These are phyloP conservation scores for Drosophila atroscutellata DNA, from an alignment of 2,888 invertebrate species.

Conservation along the genomic window DNA sequence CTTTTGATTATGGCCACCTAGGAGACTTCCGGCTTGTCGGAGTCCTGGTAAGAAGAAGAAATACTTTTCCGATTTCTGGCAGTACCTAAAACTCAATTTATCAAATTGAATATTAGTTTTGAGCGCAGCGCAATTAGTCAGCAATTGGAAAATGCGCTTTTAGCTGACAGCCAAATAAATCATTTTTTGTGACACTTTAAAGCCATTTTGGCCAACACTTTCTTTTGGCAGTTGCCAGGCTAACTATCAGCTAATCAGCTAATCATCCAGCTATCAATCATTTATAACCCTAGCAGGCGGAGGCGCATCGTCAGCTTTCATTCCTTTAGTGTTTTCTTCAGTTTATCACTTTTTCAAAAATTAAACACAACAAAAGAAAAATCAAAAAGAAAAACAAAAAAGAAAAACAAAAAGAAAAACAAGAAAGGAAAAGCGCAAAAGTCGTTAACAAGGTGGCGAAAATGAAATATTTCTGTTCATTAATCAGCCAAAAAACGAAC, in stretches of 20 bases:
- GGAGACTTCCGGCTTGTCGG: no score
- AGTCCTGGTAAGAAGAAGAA: no score
- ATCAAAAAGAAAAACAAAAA: background rate
- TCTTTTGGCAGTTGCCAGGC: constrained; percentile 1
- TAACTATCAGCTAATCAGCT: constrained; percentile 12
- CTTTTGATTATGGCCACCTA: no score
- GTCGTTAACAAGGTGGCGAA: constrained; percentile 63
- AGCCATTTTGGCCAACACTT: constrained; percentile 21
- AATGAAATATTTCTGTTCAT: constrained; percentile 56
- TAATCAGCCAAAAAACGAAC: constrained; percentile 54
- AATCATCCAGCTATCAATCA: constrained; percentile 37
- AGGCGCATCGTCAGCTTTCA: constrained; percentile 26
- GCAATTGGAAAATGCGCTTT: background rate
- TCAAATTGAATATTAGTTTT: background rate
- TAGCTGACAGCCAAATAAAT: constrained; percentile 14
- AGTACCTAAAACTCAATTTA: no score
- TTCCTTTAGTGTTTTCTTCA: constrained; percentile 21
- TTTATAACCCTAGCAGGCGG: constrained; percentile 50
- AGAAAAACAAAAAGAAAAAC: background rate
- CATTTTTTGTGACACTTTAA: constrained; percentile 27
- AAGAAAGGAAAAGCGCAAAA: constrained; percentile 38
- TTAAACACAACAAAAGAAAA: constrained; percentile 37
- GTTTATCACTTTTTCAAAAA: constrained; percentile 62
- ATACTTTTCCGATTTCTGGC: no score
- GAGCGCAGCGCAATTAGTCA: background rate